Evolutionary conservation across 2,113 vertebrate species (phyloP), one percentile per base, ranked within the genome.

Genomic region (Pycnonotus jocosus): DNA sequence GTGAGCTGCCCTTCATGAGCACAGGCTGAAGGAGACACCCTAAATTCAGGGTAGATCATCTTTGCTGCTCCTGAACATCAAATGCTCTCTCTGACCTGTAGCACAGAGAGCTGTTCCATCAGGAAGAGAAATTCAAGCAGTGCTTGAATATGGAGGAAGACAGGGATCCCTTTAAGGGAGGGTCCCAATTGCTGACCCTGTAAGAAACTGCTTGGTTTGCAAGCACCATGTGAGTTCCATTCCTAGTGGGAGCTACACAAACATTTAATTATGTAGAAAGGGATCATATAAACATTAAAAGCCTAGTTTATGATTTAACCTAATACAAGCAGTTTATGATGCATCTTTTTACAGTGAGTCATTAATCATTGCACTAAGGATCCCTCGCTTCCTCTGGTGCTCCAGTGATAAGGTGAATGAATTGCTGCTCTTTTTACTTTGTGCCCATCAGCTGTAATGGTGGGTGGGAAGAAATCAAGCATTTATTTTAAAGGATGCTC

Each of bases 281-380:
- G 78, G 56, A 81, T 70, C 27, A 10, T 54, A 92, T 84, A 95
- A 96, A 92, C 86, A 76, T 88, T 93, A 92, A 93, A 94, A 90
- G 81, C 92, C 76, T 54, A 22, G 60, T 96, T 96, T 95, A 92
- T 93, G 68, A 37, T 97, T 96, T 96, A 88, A 88, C 93, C 93
- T 84, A 86, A 90, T 96, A 72, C 57, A 76, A 69, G 81, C 56
- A 78, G 68, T 97, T 96, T 96, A 96, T 80, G 91, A 93, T 93
- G 81, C 88, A 91, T 91, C 92, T 87, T 96, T 96, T 96, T 96
- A 94, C 70, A 94, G 76, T 1, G 28, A 73, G 81, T 42, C 82
- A 48, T 95, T 96, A 92, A 96, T 97, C 94, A 95, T 15, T 76
- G 73, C 68, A 50, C 50, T 88, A 86, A 96, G 88, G 71, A 71